These are phyloP conservation scores for Montipora sp. DNA, from an alignment of 64 coral and sea anemone genomes.

Conservation along the genomic window DNA sequence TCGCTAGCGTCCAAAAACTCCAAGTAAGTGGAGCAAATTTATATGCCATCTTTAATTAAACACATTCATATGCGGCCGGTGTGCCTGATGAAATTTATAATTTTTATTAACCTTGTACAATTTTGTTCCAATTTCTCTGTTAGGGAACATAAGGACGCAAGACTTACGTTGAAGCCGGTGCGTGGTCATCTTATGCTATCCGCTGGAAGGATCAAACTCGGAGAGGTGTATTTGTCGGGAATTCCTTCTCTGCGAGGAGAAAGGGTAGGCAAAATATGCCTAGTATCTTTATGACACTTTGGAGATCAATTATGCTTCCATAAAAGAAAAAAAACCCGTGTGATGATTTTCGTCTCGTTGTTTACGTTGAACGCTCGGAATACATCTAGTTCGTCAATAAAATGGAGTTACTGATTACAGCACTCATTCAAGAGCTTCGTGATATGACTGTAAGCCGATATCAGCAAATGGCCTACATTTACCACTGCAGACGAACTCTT, in stretches of 20 bases:
- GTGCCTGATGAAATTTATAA: conserved; percentile 37
- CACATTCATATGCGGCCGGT: background rate
- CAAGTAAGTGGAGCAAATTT: conserved; percentile 3
- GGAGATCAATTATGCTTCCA: background rate
- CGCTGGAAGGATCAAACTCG: conserved; percentile 54
- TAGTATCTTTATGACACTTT: background rate
- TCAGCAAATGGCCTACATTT: conserved; percentile 28
- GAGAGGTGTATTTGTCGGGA: conserved; percentile 65
- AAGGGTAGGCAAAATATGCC: conserved; percentile 11
- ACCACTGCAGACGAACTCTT: background rate
- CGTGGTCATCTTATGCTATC: conserved; percentile 40
- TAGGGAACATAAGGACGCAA: conserved; percentile 23
- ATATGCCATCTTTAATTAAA: no score
- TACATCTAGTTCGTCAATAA: conserved; percentile 11
- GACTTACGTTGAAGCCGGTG: background rate
- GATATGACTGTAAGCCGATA: conserved; percentile 62
- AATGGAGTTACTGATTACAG: conserved; percentile 8
- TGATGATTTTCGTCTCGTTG: conserved; percentile 21
- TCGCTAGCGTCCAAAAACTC: conserved; percentile 5
- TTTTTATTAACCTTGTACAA: conserved; percentile 19
- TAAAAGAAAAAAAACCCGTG: background rate
- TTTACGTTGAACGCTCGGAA: conserved; percentile 52
- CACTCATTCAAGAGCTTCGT: conserved; percentile 24
- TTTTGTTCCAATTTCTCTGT: background rate
- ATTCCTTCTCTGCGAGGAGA: conserved; percentile 53